Evolutionary conservation across 2,797 vertebrate species (phyloP).

Genomic region (Acrossocheilus fasciatus): DNA sequence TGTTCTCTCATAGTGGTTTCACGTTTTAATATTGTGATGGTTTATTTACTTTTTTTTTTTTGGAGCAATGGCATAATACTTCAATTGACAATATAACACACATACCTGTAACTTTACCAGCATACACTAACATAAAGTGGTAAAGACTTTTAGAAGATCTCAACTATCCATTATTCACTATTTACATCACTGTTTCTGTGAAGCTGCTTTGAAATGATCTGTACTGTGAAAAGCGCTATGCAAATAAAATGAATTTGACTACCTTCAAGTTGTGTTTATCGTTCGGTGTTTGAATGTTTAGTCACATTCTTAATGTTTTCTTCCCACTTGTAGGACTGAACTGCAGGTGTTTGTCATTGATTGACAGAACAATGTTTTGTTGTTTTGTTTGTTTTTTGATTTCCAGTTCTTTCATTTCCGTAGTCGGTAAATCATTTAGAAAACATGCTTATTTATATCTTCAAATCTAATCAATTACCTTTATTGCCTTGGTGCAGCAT

Average conservation of each 20-base stretch:
- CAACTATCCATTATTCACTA: neutral
- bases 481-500: neutral
- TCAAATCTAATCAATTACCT: neutral
- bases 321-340: neutral
- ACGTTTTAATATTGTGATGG: neutral
- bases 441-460: conserved; percentile 1
- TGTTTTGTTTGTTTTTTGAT: neutral
- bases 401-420: neutral
- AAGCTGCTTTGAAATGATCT: neutral
- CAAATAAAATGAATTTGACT: neutral
- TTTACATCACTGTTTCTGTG: neutral
- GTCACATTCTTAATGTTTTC: neutral
- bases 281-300: neutral
- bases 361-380: neutral
- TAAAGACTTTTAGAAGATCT: neutral
- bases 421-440: neutral
- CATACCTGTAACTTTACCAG: neutral
- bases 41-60: neutral
- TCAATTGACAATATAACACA: neutral
- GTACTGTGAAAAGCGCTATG: neutral
- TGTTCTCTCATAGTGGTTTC: no score
- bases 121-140: neutral
- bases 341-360: no score
- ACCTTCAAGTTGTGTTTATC: neutral
- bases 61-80: neutral